These are phyloP conservation scores for Dusona sp. DNA, from an alignment of 2,888 invertebrate genomes.

Conservation along the genomic window DNA sequence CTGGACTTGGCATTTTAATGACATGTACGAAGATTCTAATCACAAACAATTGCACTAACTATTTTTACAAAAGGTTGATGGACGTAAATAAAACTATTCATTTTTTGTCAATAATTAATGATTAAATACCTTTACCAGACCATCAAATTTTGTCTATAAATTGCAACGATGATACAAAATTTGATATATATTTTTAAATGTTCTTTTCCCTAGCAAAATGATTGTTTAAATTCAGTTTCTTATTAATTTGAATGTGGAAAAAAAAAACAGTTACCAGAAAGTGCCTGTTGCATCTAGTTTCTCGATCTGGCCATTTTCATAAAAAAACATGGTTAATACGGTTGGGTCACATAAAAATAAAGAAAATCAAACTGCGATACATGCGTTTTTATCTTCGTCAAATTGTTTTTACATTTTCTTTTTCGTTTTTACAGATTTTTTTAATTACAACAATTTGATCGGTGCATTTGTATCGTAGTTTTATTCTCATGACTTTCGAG, in stretches of 20 bases:
- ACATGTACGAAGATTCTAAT: background rate
- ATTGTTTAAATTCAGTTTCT: background rate
- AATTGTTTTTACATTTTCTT: background rate
- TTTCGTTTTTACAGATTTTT: background rate
- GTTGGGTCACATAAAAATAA: slow-evolving; percentile 1
- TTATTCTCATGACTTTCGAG: background rate
- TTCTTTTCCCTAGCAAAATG: background rate
- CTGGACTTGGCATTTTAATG: too few relatives aligned
- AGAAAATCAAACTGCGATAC: slow-evolving; percentile 1
- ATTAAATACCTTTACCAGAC: background rate
- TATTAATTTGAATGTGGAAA: background rate
- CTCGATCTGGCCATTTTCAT: background rate
- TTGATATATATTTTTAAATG: background rate
- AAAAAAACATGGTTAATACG: background rate
- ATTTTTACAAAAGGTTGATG: background rate
- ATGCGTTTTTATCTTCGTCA: background rate
- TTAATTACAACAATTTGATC: background rate
- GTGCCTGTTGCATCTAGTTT: background rate
- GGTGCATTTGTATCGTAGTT: background rate
- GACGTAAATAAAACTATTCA: background rate
- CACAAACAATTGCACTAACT: background rate
- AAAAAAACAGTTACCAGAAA: background rate
- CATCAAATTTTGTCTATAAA: background rate
- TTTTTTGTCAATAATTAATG: too few relatives aligned
- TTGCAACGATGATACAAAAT: background rate